Base-by-base conservation (phyloP, 2,888 invertebrate genomes). In the Hypselothyrea guttata region DNA sequence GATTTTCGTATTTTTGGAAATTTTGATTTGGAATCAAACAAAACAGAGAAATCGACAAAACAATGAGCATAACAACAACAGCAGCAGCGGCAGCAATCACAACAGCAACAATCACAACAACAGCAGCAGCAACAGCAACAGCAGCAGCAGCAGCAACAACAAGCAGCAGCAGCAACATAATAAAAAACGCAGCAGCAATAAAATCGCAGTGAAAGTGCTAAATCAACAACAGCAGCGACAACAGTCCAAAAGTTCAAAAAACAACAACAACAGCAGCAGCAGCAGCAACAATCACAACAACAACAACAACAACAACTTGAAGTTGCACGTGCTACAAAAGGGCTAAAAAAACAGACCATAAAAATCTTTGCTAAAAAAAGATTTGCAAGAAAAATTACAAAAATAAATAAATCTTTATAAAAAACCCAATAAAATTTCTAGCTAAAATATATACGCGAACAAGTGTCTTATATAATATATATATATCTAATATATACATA, bases 1-100 rank as follows among this genome's bases (percentile, higher is more conserved):
- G 86, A 88, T 88, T 86, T 88, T 88, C 86, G 88, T 88, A 78
- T 88, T 88, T 88, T 88, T 88, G 87, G 88, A 88, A 86, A 88
- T 88, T 82, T 87, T 88, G 76, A 84, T 88, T 84, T 88, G 87
- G 88, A 88, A 88, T 78, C 87, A 88, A 86, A 85, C 86, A 75
- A 85, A 82, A 75, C 86, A 87, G 85, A 86, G 88, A 87, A 87
- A 88, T 88, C 88, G 83, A 84, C 85, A 85, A 85, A 86, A 79
- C 81, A 87, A 84, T 78, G 77, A 75, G 75, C 82, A 85, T 74
- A 73, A 75, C 70, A 68, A 66, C 70, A 75, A 70, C 68, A 74
- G 15, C 35, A 57, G n/a, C 40, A 62, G 40, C 56, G 63, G 0
- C 49, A 69, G 7, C 47, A 68, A 0, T 51, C 72, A 0, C 47